Evolutionary conservation across 2,888 invertebrate genomes (phyloP).

Genomic region (Phymatocera aterrima): DNA sequence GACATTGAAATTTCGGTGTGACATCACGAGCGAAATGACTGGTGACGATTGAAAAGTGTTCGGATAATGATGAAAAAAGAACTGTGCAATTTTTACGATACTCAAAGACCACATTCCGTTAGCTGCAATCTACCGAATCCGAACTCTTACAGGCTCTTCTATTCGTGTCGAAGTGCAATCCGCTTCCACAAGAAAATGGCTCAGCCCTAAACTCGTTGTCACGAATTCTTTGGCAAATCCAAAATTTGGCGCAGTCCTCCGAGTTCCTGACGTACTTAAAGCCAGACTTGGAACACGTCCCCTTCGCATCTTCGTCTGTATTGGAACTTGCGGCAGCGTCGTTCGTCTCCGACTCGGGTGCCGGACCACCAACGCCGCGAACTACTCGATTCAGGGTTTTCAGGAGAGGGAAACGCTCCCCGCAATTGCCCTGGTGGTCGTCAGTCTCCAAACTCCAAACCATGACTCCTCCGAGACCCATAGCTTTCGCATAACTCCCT

Average conservation of each 20-base stretch:
- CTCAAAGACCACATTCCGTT: not conserved
- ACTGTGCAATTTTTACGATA: too few species aligned
- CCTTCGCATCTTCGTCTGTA: too few species aligned
- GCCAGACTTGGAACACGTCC: too few species aligned
- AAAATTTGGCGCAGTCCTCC: conserved; percentile 73
- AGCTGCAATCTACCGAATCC: conserved; percentile 58
- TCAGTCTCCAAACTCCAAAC: conserved; percentile 89
- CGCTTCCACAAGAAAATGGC: conserved; percentile 69
- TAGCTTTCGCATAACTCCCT: conserved; percentile 63
- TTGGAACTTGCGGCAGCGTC: too few species aligned
- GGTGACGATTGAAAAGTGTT: not conserved
- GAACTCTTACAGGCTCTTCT: conserved; percentile 73
- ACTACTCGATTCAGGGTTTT: conserved; percentile 76
- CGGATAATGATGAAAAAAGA: not conserved
- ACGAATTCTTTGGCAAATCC: conserved; percentile 67
- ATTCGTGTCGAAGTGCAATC: conserved; percentile 71
- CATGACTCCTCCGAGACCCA: conserved; percentile 81
- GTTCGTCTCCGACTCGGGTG: too few species aligned
- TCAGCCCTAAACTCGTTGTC: not conserved
- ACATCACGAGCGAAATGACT: too few species aligned
- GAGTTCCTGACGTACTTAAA: conserved; percentile 70
- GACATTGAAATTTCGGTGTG: too few species aligned
- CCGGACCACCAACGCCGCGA: conserved; percentile 36
- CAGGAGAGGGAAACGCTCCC: conserved; percentile 79
- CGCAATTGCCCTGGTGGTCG: conserved; percentile 82